phyloP scores from a whole-genome alignment of 2,113 vertebrate genomes.

The Deroptyus accipitrinus region DNA sequence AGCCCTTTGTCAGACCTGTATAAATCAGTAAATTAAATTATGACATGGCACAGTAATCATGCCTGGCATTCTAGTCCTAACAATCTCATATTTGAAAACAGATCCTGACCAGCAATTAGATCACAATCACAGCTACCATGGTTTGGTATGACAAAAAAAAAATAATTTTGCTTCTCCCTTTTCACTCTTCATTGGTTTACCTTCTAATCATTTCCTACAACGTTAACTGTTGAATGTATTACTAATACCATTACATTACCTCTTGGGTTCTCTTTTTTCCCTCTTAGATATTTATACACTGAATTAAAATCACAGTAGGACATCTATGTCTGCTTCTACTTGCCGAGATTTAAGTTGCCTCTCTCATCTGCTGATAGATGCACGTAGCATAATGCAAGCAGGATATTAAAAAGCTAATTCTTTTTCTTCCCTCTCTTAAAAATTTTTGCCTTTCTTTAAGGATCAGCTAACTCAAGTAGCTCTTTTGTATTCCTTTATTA shows the following conservation, averaged over 20 bases:
- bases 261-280: background rate
- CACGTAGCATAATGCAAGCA: background rate
- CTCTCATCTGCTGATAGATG: slow-evolving; percentile 23
- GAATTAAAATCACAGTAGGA: slow-evolving; percentile 64
- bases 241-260: slow-evolving; percentile 17
- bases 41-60: background rate
- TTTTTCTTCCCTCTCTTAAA: background rate
- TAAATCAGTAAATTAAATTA: background rate
- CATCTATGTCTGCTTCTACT: background rate
- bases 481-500: slow-evolving; percentile 25
- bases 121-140: background rate
- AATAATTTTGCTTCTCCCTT: background rate
- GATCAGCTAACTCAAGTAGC: background rate
- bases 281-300: slow-evolving; percentile 30
- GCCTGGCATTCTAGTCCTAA: background rate
- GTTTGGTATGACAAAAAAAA: background rate
- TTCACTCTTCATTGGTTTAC: background rate
- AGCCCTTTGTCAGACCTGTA: background rate
- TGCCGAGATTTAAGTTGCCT: slow-evolving; percentile 32
- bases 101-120: background rate
- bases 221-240: slow-evolving; percentile 17
- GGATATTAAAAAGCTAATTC: slow-evolving; percentile 51
- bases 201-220: background rate
- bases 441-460: background rate
- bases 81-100: background rate